These are phyloP conservation scores for Columba guinea DNA, from an alignment of 2,797 vertebrate genomes.

Conservation along the genomic window DNA sequence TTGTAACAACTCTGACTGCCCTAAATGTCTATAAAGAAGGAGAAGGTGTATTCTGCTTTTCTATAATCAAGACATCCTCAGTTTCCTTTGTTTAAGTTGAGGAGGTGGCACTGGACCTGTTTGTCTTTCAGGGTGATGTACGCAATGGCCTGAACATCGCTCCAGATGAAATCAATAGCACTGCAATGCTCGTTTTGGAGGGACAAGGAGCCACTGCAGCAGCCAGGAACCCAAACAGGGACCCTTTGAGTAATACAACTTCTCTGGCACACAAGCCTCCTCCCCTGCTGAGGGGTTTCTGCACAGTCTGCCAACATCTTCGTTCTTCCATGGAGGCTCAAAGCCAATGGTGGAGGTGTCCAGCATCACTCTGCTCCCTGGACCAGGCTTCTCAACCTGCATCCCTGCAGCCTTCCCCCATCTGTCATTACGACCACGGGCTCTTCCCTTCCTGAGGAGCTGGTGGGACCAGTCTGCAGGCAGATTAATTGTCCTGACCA, in stretches of 20 bases:
- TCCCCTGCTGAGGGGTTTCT: neutral
- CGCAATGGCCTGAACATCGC: neutral
- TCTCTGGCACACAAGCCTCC: neutral
- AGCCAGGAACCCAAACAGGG: neutral
- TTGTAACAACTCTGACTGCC: neutral
- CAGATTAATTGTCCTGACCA: neutral
- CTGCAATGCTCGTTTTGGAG: neutral
- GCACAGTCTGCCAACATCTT: neutral
- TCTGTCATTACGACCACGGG: rapidly evolving
- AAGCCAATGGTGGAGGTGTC: neutral
- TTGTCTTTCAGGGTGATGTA: neutral
- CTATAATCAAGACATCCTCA: neutral
- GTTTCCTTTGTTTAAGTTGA: neutral
- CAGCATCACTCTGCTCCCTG: neutral
- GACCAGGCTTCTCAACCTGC: neutral
- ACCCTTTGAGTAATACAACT: neutral
- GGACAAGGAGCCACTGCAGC: neutral
- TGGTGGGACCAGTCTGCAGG: neutral
- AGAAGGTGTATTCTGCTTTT: neutral
- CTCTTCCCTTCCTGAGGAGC: neutral
- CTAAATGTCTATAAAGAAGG: neutral
- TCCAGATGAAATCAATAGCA: neutral
- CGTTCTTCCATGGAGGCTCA: neutral
- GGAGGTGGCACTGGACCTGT: neutral
- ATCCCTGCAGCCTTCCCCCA: neutral